Evolutionary conservation across 2,797 vertebrate species (phyloP).

Genomic region (Pseudochromis fuscus): DNA sequence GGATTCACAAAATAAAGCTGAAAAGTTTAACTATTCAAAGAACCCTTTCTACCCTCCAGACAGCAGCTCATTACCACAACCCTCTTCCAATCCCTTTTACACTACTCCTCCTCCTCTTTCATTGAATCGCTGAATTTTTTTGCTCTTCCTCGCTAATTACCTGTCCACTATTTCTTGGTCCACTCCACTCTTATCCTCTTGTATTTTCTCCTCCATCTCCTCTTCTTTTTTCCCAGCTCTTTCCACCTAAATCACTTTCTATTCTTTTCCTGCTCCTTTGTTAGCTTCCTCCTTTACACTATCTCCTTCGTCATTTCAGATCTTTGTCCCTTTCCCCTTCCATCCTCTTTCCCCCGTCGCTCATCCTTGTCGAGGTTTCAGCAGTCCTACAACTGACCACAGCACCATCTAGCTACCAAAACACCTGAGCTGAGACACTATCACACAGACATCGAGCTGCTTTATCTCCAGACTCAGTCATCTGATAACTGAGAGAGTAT

Average conservation of each 20-base stretch:
- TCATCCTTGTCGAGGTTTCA: neutral
- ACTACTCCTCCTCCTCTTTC: constrained; percentile 4
- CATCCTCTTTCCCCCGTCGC: neutral
- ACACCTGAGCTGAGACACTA: neutral
- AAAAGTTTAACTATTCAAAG: constrained; percentile 23
- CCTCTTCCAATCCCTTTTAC: constrained; percentile 27
- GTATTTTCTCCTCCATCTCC: constrained; percentile 7
- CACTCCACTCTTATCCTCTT: constrained; percentile 12
- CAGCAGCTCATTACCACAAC: constrained; percentile 57
- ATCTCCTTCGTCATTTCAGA: constrained; percentile 5
- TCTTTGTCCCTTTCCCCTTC: neutral
- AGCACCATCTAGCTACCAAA: constrained; percentile 15
- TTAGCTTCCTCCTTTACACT: constrained; percentile 3
- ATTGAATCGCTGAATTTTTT: constrained; percentile 37
- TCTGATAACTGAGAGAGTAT: neutral
- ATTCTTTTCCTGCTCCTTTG: neutral
- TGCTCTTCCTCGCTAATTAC: constrained; percentile 50
- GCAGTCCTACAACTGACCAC: neutral
- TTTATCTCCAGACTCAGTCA: neutral
- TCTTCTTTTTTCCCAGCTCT: neutral
- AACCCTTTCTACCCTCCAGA: constrained; percentile 18
- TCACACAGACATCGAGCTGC: neutral
- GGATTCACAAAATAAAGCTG: constrained; percentile 20
- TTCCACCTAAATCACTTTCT: constrained; percentile 25
- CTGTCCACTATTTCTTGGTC: constrained; percentile 53